Evolutionary conservation across 2,888 invertebrate genomes (phyloP).

Genomic region (Hypselothyrea guttata): DNA sequence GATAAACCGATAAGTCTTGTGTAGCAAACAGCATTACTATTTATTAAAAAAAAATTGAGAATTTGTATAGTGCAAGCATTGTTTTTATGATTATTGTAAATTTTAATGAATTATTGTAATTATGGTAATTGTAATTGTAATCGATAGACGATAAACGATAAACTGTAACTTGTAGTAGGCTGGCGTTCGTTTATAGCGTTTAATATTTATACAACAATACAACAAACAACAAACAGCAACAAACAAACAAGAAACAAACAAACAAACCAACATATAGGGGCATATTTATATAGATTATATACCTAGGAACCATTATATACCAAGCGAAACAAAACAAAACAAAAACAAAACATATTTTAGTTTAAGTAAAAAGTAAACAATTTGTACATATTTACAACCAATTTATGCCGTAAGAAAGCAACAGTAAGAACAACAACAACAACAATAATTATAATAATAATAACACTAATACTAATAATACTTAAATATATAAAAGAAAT

Average conservation of each 20-base stretch:
- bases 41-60: constrained; percentile 72
- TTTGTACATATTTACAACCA: constrained; percentile 78
- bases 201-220: constrained; percentile 77
- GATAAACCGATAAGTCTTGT: constrained; percentile 42
- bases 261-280: constrained; percentile 37
- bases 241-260: constrained; percentile 33
- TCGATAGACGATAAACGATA: too few species aligned
- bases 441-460: constrained; percentile 33
- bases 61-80: constrained; percentile 66
- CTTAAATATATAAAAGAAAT: constrained; percentile 37
- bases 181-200: constrained; percentile 72
- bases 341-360: constrained; percentile 41
- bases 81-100: constrained; percentile 51
- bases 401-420: constrained; percentile 57
- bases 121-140: not conserved
- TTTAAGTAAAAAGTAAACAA: constrained; percentile 19
- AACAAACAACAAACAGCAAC: constrained; percentile 36
- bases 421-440: constrained; percentile 55
- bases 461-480: constrained; percentile 47
- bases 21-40: constrained; percentile 69
- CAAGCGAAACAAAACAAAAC: constrained; percentile 13
- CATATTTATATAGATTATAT: constrained; percentile 60
- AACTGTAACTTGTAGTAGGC: constrained; percentile 37
- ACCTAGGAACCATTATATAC: constrained; percentile 56
- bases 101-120: too few species aligned